Base-by-base conservation (phyloP, 2,797 vertebrate species). In the Pampus argenteus region DNA sequence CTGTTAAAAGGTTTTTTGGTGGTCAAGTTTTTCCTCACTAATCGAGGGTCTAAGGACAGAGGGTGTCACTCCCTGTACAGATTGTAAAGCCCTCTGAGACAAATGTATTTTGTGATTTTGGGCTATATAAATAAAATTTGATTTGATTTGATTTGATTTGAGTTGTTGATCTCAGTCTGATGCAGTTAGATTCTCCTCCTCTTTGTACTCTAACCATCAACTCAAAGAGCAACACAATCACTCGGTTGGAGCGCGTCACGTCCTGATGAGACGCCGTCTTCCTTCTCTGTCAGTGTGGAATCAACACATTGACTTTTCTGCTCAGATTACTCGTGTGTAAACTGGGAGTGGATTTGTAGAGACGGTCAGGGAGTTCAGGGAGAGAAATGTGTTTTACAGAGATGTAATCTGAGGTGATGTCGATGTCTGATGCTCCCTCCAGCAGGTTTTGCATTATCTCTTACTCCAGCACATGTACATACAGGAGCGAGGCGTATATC, bases 261-360 rank as follows among this genome's bases (percentile, higher is more conserved):
- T 28, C 55, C 36, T 3, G 13, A 40, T 40, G 1, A 40, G 29
- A 31, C 5, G 6, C 9, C 9, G 7, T 31, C 7, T 31, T 31
- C 29, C 9, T 9, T 8, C 29, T 31, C 29, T 31, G 7, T 31
- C 29, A 9, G 7, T 40, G 44, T 49, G 31, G 22, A 68, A 48
- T 48, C n/a, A 50, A 44, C 23, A 29, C 38, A 14, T 3, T 29
- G 18, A 20, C 22, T 28, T 49, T 44, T 54, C 22, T 64, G 54
- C 42, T 71, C 14, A 22, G 29, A 66, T 74, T 25, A 31, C 11
- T 64, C 6, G 50, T 71, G 57, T 28, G 8, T 45, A 15, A n/a
- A n/a, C n/a, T 31, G 29, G 60, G 40, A 72, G n/a, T 62, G 67
- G 67, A 60, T 63, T 55, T 56, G 51, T 45, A 48, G 49, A 9